A percentile compares a stretch with the other conserved stretches of the same genome.
Conservation (phyloP, 2,888 invertebrate genomes). For the Ischnura elegans region DNA sequence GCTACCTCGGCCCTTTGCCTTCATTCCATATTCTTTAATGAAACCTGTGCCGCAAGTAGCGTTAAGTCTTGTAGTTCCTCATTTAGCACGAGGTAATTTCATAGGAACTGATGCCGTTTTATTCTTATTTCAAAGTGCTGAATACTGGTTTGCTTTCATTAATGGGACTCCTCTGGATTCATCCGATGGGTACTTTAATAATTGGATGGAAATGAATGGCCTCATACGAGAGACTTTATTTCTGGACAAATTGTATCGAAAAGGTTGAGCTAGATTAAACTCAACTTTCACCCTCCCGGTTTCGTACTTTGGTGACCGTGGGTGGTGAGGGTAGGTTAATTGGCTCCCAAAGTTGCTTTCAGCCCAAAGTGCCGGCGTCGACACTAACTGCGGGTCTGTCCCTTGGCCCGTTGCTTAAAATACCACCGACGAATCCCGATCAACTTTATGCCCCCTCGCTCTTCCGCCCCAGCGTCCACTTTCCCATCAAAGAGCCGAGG, state of each 20-base stretch:
- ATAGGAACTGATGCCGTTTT: too few relatives aligned
- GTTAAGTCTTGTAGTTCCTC: too few relatives aligned
- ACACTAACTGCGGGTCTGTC: neutral
- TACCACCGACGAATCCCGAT: slow-evolving; percentile 36
- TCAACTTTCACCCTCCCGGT: neutral
- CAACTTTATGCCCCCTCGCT: slow-evolving; percentile 25
- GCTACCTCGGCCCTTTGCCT: too few relatives aligned
- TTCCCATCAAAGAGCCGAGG: neutral
- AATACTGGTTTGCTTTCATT: neutral
- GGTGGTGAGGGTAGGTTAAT: neutral
- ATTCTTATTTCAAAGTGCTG: too few relatives aligned
- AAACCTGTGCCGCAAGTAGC: too few relatives aligned
- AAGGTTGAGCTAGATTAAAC: neutral
- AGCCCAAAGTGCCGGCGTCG: neutral
- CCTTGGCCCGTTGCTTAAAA: slow-evolving; percentile 21
- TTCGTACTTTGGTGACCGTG: neutral
- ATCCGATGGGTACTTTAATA: neutral
- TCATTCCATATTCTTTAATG: too few relatives aligned
- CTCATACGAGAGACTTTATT: neutral
- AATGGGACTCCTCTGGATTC: neutral
- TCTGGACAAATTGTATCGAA: neutral
- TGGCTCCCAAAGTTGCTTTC: slow-evolving; percentile 16
- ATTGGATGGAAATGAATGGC: neutral
- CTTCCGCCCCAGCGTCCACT: neutral
- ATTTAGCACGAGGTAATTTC: too few relatives aligned